Percentiles rank a stretch among this genome's conserved stretches.
Conservation (phyloP, 2,888 invertebrate genomes). For the Euspilapteryx auroguttella region DNA sequence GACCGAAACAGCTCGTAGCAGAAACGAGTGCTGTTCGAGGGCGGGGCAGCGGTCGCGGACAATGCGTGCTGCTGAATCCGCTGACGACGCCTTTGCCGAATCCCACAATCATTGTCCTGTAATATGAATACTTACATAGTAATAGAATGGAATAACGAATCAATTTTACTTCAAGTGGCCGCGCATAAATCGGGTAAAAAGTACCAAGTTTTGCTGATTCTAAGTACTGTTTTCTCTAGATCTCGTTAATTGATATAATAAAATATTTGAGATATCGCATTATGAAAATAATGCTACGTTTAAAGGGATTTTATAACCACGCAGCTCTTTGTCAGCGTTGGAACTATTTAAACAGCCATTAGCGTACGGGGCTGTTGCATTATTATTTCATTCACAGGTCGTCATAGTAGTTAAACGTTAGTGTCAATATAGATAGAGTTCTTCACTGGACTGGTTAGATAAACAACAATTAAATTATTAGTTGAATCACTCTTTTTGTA, state of each 20-base stretch:
- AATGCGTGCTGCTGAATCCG: conserved; percentile 48
- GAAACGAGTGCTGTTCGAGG: conserved; percentile 34
- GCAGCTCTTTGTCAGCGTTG: too few species aligned
- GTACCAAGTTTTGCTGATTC: too few species aligned
- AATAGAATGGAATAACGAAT: not conserved
- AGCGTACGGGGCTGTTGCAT: conserved; percentile 7
- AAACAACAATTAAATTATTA: too few species aligned
- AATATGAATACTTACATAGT: conserved; percentile 1
- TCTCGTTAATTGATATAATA: too few species aligned
- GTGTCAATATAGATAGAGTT: too few species aligned
- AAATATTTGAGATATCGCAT: too few species aligned
- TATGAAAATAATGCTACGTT: too few species aligned
- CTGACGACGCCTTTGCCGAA: conserved; percentile 40
- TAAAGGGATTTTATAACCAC: too few species aligned
- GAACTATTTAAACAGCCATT: conserved; percentile 9
- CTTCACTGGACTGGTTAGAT: too few species aligned
- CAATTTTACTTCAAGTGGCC: not conserved
- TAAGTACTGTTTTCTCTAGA: too few species aligned
- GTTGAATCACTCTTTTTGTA: too few species aligned
- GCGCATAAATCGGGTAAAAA: too few species aligned
- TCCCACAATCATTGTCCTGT: conserved; percentile 1
- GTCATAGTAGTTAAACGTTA: conserved; percentile 6
- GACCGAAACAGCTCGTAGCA: conserved; percentile 29
- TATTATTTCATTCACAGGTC: conserved; percentile 9
- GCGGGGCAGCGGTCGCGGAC: conserved; percentile 16